These are phyloP conservation scores for Alentia gelatinosa DNA, from an alignment of 2,888 invertebrate species.

Conservation along the genomic window DNA sequence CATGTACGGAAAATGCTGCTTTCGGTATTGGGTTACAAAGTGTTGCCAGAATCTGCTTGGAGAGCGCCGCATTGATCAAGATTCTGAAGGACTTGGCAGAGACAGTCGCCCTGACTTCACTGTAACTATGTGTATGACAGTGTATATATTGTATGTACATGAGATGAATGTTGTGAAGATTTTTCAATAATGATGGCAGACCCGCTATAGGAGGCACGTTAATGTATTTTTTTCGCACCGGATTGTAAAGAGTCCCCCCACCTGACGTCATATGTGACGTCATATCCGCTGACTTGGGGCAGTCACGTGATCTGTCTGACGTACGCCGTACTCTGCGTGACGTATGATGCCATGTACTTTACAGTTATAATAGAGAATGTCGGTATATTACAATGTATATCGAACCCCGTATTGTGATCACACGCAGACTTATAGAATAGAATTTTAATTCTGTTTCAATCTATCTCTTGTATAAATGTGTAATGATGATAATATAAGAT, in stretches of 20 bases:
- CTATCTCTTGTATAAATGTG: slow-evolving; percentile 1
- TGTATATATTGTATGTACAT: not conserved
- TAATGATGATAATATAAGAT: not conserved
- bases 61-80: too few species aligned
- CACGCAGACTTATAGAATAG: not conserved
- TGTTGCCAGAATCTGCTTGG: too few species aligned
- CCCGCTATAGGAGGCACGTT: too few species aligned
- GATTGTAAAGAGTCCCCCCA: not conserved
- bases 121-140: not conserved
- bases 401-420: not conserved
- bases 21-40: too few species aligned
- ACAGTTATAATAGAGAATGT: not conserved
- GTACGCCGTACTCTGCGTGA: not conserved
- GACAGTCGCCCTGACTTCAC: not conserved
- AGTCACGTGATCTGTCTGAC: not conserved
- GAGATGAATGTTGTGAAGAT: not conserved
- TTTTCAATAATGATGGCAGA: too few species aligned
- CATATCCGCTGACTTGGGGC: not conserved
- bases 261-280: not conserved
- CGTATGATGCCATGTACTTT: not conserved
- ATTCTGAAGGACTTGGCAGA: too few species aligned
- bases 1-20: too few species aligned
- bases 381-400: not conserved
- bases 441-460: not conserved
- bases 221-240: too few species aligned